Conservation (phyloP, 2,113 vertebrate species). For the Brachionichthys hirsutus region DNA sequence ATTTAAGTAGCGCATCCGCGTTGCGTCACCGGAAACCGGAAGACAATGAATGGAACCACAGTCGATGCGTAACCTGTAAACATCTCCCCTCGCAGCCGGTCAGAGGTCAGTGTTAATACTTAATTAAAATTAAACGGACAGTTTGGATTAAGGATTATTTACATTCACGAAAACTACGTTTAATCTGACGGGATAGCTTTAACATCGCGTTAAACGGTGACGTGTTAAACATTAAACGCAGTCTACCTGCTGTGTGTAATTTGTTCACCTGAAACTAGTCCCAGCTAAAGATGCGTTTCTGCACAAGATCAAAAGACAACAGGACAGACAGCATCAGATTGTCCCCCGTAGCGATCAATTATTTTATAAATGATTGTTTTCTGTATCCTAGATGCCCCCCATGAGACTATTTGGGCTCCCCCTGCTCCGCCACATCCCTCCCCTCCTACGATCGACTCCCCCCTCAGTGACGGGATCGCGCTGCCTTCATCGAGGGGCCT, state of each 20-base stretch:
- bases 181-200: accelerated
- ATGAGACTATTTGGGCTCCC: slow-evolving; percentile 47
- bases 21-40: slow-evolving; percentile 61
- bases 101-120: slow-evolving; percentile 47
- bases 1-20: neutral
- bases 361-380: neutral
- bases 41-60: slow-evolving; percentile 24
- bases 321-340: too few relatives aligned
- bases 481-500: slow-evolving; percentile 15
- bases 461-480: slow-evolving; percentile 7
- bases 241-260: too few relatives aligned
- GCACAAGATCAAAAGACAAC: too few relatives aligned
- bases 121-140: neutral
- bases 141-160: neutral
- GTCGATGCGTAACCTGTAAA: slow-evolving; percentile 10
- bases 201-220: neutral
- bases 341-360: too few relatives aligned
- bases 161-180: neutral
- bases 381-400: slow-evolving; percentile 18
- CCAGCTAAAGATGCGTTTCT: too few relatives aligned
- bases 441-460: slow-evolving; percentile 5
- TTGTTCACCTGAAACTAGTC: too few relatives aligned
- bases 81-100: neutral
- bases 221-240: too few relatives aligned
- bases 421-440: slow-evolving; percentile 36